Percentiles rank a stretch among this genome's conserved stretches.
Evolutionary conservation across 2,888 invertebrate genomes (phyloP).

Genomic region (Diaphora mendica): DNA sequence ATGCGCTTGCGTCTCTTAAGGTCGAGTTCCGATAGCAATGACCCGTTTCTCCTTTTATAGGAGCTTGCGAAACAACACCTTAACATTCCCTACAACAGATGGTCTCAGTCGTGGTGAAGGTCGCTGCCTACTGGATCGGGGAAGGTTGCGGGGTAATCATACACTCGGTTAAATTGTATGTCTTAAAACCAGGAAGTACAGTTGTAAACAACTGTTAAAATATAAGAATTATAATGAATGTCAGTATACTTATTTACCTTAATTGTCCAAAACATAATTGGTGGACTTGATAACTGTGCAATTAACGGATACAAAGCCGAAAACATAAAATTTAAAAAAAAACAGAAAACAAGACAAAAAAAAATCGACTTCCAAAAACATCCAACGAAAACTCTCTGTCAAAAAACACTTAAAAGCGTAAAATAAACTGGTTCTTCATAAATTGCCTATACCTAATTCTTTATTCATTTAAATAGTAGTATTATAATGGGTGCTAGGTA

Average conservation of each 20-base stretch:
- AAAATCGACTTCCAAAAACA: too few species aligned
- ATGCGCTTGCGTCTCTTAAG: constrained; percentile 54
- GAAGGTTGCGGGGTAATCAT: constrained; percentile 18
- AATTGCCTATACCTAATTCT: too few species aligned
- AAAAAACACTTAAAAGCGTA: too few species aligned
- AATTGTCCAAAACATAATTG: background rate
- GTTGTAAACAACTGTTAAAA: constrained; percentile 3
- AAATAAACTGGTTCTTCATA: too few species aligned
- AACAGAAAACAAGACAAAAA: too few species aligned
- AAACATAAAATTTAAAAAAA: too few species aligned
- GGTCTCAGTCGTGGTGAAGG: constrained; percentile 61
- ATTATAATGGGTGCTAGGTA: too few species aligned
- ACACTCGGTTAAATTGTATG: constrained; percentile 9
- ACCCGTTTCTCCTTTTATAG: constrained; percentile 77
- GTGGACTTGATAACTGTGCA: background rate
- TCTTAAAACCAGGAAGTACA: constrained; percentile 12
- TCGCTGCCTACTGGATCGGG: constrained; percentile 25
- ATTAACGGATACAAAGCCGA: background rate
- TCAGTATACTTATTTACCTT: background rate
- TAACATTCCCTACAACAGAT: constrained; percentile 70
- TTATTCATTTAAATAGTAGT: too few species aligned
- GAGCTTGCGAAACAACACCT: constrained; percentile 70
- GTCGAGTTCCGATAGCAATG: constrained; percentile 73
- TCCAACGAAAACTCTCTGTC: too few species aligned
- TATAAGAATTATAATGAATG: background rate